Percentiles rank a stretch among this genome's conserved stretches.
phyloP scores from a whole-genome alignment of 2,888 invertebrate genomes.

The Spisula solida region DNA sequence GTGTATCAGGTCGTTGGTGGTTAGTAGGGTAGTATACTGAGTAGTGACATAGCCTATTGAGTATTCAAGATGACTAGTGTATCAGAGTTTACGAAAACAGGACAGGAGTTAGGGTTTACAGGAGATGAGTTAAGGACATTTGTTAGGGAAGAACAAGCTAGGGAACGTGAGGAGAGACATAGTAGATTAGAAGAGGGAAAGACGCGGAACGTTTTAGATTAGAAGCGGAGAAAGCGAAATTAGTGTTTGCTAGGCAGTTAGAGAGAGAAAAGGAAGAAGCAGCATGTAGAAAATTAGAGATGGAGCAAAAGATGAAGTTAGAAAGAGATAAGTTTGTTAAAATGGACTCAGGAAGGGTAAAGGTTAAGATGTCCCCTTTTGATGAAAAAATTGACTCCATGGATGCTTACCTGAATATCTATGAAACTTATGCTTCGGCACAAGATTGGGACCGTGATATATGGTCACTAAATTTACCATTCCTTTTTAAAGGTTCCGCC shows the following conservation, averaged over 20 bases:
- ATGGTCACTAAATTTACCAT: constrained; percentile 26
- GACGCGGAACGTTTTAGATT: not conserved
- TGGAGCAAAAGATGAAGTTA: not conserved
- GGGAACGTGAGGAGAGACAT: too few species aligned
- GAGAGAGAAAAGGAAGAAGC: not conserved
- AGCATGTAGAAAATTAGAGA: not conserved
- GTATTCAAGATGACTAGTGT: too few species aligned
- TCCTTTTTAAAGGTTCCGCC: not conserved
- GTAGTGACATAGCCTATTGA: too few species aligned
- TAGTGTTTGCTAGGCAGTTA: too few species aligned
- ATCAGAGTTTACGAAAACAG: too few species aligned
- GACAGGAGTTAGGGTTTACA: too few species aligned
- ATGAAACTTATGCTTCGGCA: constrained; percentile 16
- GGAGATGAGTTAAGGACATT: too few species aligned
- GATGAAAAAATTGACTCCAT: constrained; percentile 4
- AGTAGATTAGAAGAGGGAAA: too few species aligned
- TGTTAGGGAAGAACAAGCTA: too few species aligned
- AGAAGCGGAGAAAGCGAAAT: constrained; percentile 10
- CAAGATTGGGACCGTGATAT: constrained; percentile 22
- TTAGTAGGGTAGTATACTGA: too few species aligned
- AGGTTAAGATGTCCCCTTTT: constrained; percentile 10
- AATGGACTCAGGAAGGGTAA: not conserved
- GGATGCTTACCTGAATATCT: constrained; percentile 23
- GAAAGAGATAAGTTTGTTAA: too few species aligned
- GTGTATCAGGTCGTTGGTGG: too few species aligned